Base-by-base conservation (phyloP, 1,140 invertebrate genomes). In the Lepidurus packardi region DNA sequence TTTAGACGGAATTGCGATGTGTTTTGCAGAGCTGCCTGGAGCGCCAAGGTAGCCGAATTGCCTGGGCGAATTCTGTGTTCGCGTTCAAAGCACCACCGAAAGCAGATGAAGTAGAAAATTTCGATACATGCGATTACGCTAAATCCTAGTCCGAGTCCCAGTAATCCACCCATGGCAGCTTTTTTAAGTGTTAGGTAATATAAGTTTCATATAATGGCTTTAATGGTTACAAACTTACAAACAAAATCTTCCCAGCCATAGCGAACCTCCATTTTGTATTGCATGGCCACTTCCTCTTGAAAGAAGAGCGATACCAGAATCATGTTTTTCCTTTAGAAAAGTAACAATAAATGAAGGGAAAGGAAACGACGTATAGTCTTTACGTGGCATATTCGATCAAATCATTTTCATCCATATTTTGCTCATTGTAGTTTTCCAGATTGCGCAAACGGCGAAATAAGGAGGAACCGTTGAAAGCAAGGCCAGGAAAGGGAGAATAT, bases 101-200 rank as follows among this genome's bases (percentile, higher is more conserved):
- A 44, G 73, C 78, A 78, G 16, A 74, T 73, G 73, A 78, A 78
- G 47, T 78, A 78, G 73, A 78, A 21, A 16, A 78, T 41, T n/a
- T 78, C 73, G n/a, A 78, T 43, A 25, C 44, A 73, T 13, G 73
- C 74, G n/a, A 78, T 78, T 73, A 78, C 74, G 43, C 78, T 78
- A 43, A 78, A 73, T 2, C 78, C 78, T 10, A 78, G 47, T 25
- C 78, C 78, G 8, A 78, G 73, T 34, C 78, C 78, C 7, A 78
- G 73, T 45, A 78, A 73, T n/a, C 78, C 78, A 13, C 73, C 78
- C 25, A 45, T 78, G 42, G 78, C 78, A 13, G 78, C 78, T 78
- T 21, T 34, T 65, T 65, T n/a, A n/a, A n/a, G 11, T n/a, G 10
- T 13, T 11, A 13, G 47, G 8, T 1, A 65, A 65, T 3, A 25